phyloP scores from a whole-genome alignment of 2,797 vertebrate genomes.

The Alosa sapidissima region DNA sequence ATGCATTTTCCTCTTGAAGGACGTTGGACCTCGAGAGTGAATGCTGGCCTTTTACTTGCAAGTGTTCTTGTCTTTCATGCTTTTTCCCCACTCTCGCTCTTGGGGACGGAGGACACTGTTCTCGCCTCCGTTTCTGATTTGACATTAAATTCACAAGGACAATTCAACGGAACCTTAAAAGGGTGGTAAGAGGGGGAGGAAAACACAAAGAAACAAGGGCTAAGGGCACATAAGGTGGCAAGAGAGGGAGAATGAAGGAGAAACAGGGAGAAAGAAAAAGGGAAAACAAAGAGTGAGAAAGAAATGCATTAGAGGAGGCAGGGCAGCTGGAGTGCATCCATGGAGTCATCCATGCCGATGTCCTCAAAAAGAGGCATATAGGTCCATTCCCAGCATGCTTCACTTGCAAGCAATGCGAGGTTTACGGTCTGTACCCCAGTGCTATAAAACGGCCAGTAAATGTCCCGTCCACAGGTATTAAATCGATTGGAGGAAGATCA shows the following conservation, averaged over 20 bases:
- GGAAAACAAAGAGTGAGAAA: too few species aligned
- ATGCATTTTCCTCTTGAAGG: neutral
- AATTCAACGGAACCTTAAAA: neutral
- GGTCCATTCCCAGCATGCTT: neutral
- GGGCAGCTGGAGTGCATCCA: neutral
- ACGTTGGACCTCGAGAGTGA: neutral
- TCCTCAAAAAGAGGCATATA: neutral
- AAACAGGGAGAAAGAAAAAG: neutral
- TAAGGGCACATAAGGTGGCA: neutral
- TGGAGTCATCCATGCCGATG: neutral
- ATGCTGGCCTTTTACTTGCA: neutral
- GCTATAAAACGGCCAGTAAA: neutral
- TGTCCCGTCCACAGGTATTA: neutral
- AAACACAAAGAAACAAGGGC: neutral
- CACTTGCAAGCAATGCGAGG: neutral
- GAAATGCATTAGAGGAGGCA: neutral
- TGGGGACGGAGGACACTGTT: neutral
- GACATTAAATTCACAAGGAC: neutral
- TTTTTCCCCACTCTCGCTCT: neutral
- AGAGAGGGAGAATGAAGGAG: neutral
- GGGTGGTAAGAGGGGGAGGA: neutral
- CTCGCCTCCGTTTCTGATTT: neutral
- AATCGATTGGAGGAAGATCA: neutral
- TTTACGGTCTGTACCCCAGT: neutral
- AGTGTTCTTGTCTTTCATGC: neutral